phyloP scores from a whole-genome alignment of 2,888 invertebrate species.

The Amblyjoppa fuscipennis region DNA sequence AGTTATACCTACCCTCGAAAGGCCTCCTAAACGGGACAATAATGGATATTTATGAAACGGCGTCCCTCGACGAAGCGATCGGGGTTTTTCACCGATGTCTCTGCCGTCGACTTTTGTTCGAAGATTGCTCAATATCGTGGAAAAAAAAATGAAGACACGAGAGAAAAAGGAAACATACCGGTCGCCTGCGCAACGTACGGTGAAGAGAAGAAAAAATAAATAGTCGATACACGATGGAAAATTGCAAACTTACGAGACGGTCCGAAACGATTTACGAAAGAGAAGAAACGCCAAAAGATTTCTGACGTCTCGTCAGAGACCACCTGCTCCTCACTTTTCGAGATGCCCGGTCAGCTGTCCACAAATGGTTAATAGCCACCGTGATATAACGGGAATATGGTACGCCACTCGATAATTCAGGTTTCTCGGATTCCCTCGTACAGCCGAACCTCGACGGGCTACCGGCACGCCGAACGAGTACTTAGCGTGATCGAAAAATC shows the following conservation, averaged over 20 bases:
- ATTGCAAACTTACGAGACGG: constrained; percentile 77
- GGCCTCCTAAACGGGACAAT: constrained; percentile 73
- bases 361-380: constrained; percentile 47
- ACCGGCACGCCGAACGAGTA: neutral
- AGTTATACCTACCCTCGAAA: constrained; percentile 35
- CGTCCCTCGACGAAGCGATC: constrained; percentile 57
- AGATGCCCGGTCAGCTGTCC: constrained; percentile 74
- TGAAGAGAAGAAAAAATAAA: constrained; percentile 59
- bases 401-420: constrained; percentile 43
- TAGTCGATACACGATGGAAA: constrained; percentile 58
- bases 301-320: constrained; percentile 28
- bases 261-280: constrained; percentile 36
- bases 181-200: constrained; percentile 70
- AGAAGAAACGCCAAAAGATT: constrained; percentile 9
- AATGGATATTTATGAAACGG: constrained; percentile 78
- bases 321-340: constrained; percentile 65
- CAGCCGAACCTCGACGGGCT: neutral
- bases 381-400: constrained; percentile 62
- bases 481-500: constrained; percentile 20
- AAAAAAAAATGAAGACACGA: constrained; percentile 68
- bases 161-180: constrained; percentile 61
- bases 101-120: constrained; percentile 66
- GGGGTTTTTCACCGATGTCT: constrained; percentile 54
- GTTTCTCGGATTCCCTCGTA: constrained; percentile 2
- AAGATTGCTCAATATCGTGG: constrained; percentile 77